Percentiles rank a stretch among this genome's conserved stretches.
These are phyloP conservation scores for Pagetopsis macropterus DNA, from an alignment of 2,797 vertebrate genomes.

Conservation along the genomic window DNA sequence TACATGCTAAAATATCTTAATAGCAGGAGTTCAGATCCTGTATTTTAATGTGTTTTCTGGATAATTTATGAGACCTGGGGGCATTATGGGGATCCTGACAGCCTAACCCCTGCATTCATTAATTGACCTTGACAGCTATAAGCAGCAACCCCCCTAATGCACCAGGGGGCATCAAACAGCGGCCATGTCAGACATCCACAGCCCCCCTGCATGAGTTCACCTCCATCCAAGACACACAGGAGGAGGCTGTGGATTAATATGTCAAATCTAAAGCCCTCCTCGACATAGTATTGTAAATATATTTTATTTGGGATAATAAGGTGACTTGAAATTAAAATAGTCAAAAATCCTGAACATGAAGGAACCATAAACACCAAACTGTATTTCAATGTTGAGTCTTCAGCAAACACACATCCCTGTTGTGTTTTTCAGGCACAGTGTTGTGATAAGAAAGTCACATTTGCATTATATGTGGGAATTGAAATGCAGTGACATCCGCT, in stretches of 20 bases:
- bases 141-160: constrained; percentile 71
- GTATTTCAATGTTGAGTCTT: constrained; percentile 8
- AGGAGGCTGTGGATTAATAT: constrained; percentile 30
- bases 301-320: neutral
- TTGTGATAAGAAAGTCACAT: constrained; percentile 46
- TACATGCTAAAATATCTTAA: constrained; percentile 74
- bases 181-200: constrained; percentile 72
- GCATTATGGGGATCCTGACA: constrained; percentile 63
- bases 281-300: neutral
- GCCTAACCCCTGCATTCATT: constrained; percentile 75
- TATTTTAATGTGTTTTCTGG: constrained; percentile 76
- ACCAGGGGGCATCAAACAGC: constrained; percentile 76
- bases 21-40: constrained; percentile 76
- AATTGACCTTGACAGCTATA: constrained; percentile 88
- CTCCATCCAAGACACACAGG: constrained; percentile 44
- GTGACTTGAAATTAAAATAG: constrained; percentile 24
- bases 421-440: constrained; percentile 5
- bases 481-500: constrained; percentile 45
- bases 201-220: constrained; percentile 49
- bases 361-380: neutral
- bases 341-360: constrained; percentile 2
- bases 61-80: constrained; percentile 77
- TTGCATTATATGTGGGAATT: constrained; percentile 15
- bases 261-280: constrained; percentile 17
- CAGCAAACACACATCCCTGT: neutral